Evolutionary conservation across 2,113 vertebrate genomes (phyloP), one percentile per base, ranked within the genome.

Genomic region (Zosterops pallidus): DNA sequence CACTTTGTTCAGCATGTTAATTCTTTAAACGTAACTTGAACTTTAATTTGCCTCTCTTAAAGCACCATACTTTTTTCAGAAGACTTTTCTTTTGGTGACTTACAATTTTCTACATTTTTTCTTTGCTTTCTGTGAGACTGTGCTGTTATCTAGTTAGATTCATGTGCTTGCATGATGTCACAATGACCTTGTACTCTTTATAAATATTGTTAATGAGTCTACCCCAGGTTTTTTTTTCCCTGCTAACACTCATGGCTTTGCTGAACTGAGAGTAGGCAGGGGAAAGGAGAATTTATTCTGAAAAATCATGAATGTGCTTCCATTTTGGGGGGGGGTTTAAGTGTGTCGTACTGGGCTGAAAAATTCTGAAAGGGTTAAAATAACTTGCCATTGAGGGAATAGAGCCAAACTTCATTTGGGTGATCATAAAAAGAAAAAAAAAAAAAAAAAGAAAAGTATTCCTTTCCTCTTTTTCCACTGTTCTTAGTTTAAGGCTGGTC

Each of bases 191-290:
- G 24, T 56, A 41, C 24, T 59, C 42, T 26, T 82, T 55, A 47
- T 13, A 71, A 63, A 92, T 68, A 31, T 52, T 79, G 21, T 63
- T 84, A 50, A 59, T 42, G 33, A 79, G 23, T 42, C 67, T 79
- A 29, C 31, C 76, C 13, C 16, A 85, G 6, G 8, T n/a, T 0
- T 3, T 3, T 2, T 2, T 60, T 31, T 2, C 3, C 5, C 9
- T 8, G 3, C 56, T 18, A 39, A 33, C 24, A 47, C 44, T 39
- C 29, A 31, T 3, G 2, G 13, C n/a, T 29, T 90, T 71, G 17
- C 24, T 83, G 49, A 44, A 37, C 20, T 69, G 22, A 72, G 33
- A 15, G 10, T 5, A 55, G 18, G 33, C 42, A 42, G 23, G 29
- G 26, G 22, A 78, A 77, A 86, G 12, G 21, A 78, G 57, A 72